These are phyloP conservation scores for Dolichomitus sp. DNA, from an alignment of 2,888 invertebrate genomes.

Conservation along the genomic window DNA sequence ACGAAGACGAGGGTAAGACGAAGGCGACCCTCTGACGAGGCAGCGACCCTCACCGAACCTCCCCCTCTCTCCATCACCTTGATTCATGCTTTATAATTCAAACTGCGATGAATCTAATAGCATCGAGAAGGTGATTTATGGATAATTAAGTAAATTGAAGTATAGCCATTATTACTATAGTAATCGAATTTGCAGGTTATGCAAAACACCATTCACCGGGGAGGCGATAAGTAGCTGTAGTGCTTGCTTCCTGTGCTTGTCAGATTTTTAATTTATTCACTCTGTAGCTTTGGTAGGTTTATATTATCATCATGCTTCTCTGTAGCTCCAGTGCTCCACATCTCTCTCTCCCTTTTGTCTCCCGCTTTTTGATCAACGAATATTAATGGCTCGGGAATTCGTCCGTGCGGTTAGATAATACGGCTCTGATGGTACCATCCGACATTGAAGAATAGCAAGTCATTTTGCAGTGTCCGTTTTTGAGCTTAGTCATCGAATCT, in stretches of 20 bases:
- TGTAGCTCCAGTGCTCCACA: not conserved
- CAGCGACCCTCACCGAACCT: slow-evolving; percentile 28
- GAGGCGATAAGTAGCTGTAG: slow-evolving; percentile 13
- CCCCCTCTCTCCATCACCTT: slow-evolving; percentile 1
- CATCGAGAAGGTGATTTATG: slow-evolving; percentile 56
- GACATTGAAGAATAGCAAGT: slow-evolving; percentile 49
- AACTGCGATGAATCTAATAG: slow-evolving; percentile 56
- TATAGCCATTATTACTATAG: slow-evolving; percentile 40
- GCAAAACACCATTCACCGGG: slow-evolving; percentile 8
- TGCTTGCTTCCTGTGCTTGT: not conserved
- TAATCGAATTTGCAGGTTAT: slow-evolving; percentile 39
- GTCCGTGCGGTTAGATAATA: slow-evolving; percentile 44
- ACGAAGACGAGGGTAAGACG: slow-evolving; percentile 8
- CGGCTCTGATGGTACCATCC: not conserved
- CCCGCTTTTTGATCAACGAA: slow-evolving; percentile 49
- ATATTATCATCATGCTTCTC: slow-evolving; percentile 23
- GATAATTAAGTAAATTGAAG: slow-evolving; percentile 57
- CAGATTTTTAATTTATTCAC: slow-evolving; percentile 29
- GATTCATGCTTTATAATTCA: slow-evolving; percentile 59
- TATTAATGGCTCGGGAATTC: slow-evolving; percentile 59
- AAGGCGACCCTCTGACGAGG: slow-evolving; percentile 23
- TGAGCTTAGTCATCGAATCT: slow-evolving; percentile 62
- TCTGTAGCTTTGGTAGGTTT: not conserved
- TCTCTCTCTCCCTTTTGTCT: slow-evolving; percentile 35
- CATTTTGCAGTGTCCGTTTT: slow-evolving; percentile 44